Base-by-base conservation (phyloP, 2,888 invertebrate genomes). In the Himalopsyche japonica region DNA sequence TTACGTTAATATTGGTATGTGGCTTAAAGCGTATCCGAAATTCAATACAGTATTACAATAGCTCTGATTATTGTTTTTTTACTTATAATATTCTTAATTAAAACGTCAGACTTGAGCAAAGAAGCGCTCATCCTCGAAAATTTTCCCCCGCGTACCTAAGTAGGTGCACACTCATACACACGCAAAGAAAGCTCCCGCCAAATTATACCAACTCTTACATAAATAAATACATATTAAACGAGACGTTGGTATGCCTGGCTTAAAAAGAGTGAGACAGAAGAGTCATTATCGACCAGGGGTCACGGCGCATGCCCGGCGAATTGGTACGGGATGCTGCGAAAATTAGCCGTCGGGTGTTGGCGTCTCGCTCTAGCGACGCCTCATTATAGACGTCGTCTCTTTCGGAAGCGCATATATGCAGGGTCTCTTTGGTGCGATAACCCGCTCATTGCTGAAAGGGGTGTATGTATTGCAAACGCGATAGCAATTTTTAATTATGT, bases 281-380 rank as follows among this genome's bases (percentile, higher is more conserved):
- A 89, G 91, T 92, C 92, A 92, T 92, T 92, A 92, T 92, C 92
- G 92, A 92, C 92, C 92, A 92, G 89, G 89, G 92, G 92, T 92
- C 92, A 91, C 89, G 89, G 92, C 92, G 92, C 92, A 92, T 92
- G 92, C 92, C 91, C 92, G 78, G 27, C 70, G 70, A 70, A 27
- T 70, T 27, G 27, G 70, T 70, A 70, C 76, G 70, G 79, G 86
- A 84, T 86, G 82, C 85, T 86, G 86, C 85, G 87, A 86, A 86
- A 86, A 86, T 87, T 87, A 87, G 87, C 49, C 83, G 81, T 82
- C 85, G 84, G 82, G 78, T 37, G 47, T 43, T 48, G 48, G 79
- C 79, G 79, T 79, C 43, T 48, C 79, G 20, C 48, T 57, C 80
- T 80, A 24, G 30, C 70, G 70, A 70, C 70, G 70, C 70, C 70